Percentiles rank a stretch among this genome's conserved stretches.
These are phyloP conservation scores for Cepaea hortensis DNA, from an alignment of 2,888 invertebrate species.

Conservation along the genomic window DNA sequence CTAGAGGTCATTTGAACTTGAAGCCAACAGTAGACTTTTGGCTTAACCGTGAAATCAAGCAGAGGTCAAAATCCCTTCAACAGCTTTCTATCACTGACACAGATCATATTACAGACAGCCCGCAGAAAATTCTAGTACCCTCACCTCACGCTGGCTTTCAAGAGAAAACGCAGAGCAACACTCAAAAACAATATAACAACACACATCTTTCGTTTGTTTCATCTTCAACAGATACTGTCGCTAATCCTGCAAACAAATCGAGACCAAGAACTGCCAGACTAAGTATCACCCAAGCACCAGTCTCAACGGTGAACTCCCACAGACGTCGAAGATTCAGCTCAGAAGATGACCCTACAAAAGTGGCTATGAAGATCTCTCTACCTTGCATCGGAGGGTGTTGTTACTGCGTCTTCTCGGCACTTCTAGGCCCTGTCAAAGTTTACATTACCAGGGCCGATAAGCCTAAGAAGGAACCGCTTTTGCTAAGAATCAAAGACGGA, in stretches of 20 bases:
- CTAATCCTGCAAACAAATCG: neutral
- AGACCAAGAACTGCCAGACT: neutral
- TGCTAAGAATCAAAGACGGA: constrained; percentile 43
- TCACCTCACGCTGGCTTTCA: neutral
- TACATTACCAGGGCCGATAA: constrained; percentile 38
- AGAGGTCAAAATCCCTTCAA: neutral
- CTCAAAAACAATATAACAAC: neutral
- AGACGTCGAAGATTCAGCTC: constrained; percentile 22
- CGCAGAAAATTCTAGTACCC: neutral
- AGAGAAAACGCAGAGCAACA: neutral
- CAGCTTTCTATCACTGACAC: neutral
- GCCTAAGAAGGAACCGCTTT: constrained; percentile 36
- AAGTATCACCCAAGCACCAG: neutral
- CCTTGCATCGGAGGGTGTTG: constrained; percentile 45
- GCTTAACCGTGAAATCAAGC: neutral
- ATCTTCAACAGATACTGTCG: neutral
- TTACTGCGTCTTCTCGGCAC: constrained; percentile 48
- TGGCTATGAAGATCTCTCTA: constrained; percentile 39
- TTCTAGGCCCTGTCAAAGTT: constrained; percentile 49
- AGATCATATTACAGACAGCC: neutral
- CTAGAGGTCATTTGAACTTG: neutral
- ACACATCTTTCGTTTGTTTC: neutral
- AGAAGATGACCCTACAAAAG: constrained; percentile 22
- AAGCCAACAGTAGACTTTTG: neutral
- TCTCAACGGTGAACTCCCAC: neutral